Percentiles rank a stretch among this genome's conserved stretches.
Evolutionary conservation across 2,888 invertebrate species (phyloP).

Genomic region (Sphaerophoria rueppellii): DNA sequence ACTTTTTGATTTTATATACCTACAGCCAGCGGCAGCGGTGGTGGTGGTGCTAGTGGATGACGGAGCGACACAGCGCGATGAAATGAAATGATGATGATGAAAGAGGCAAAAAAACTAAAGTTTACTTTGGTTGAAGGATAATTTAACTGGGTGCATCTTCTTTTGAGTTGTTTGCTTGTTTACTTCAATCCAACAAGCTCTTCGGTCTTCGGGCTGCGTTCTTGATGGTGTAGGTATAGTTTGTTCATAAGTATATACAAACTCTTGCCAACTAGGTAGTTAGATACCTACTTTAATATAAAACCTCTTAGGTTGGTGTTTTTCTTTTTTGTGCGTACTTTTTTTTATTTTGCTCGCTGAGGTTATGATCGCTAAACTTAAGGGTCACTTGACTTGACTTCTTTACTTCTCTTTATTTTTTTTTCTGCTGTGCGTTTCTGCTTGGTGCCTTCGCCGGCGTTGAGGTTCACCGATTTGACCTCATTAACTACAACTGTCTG

Average conservation of each 20-base stretch:
- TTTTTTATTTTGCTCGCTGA: background rate
- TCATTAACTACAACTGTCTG: background rate
- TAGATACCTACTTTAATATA: constrained; percentile 5
- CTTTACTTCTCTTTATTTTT: no score
- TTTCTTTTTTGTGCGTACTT: background rate
- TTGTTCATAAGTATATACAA: background rate
- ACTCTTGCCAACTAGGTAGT: background rate
- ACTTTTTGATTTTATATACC: constrained; percentile 16
- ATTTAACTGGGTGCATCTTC: constrained; percentile 21
- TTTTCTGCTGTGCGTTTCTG: background rate
- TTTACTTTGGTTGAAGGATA: constrained; percentile 29
- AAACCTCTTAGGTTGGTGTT: background rate
- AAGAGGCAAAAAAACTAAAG: constrained; percentile 21
- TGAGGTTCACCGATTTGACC: background rate
- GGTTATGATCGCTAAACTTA: constrained; percentile 10
- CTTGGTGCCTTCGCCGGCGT: background rate
- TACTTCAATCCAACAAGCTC: constrained; percentile 2
- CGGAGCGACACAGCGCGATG: no score
- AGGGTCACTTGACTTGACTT: constrained; percentile 1
- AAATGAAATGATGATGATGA: background rate
- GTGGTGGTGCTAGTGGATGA: background rate
- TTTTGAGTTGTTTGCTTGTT: constrained; percentile 10
- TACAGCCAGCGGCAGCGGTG: constrained; percentile 16
- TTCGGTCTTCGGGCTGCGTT: background rate
- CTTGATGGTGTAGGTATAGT: no score